Percentiles rank a stretch among this genome's conserved stretches.
phyloP scores from a whole-genome alignment of 2,888 invertebrate species.

The Xestia rhomboidea region DNA sequence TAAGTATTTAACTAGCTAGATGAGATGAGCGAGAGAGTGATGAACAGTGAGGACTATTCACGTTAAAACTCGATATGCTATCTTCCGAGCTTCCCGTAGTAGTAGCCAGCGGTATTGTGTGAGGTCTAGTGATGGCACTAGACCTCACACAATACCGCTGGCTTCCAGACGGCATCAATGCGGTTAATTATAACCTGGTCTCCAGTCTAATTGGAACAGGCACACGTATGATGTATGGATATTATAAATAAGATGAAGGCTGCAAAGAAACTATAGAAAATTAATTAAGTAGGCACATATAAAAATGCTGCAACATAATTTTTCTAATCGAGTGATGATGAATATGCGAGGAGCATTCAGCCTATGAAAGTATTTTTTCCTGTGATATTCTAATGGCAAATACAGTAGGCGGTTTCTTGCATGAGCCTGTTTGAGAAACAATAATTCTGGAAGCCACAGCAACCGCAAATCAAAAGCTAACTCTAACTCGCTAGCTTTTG shows the following conservation, averaged over 20 bases:
- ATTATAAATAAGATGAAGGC: conserved; percentile 8
- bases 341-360: background rate
- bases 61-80: background rate
- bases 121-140: too few relatives aligned
- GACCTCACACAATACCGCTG: conserved; percentile 17
- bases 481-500: too few relatives aligned
- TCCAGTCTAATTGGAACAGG: conserved; percentile 50
- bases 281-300: background rate
- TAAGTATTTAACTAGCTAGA: too few relatives aligned
- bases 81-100: conserved; percentile 18
- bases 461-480: too few relatives aligned
- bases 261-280: background rate
- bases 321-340: too few relatives aligned
- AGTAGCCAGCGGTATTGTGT: too few relatives aligned
- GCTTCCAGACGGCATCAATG: conserved; percentile 51
- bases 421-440: background rate
- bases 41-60: background rate
- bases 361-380: background rate
- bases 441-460: too few relatives aligned
- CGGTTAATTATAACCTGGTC: conserved; percentile 60
- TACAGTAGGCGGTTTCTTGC: background rate
- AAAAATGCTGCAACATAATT: background rate
- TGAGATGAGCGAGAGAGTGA: too few relatives aligned
- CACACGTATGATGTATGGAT: background rate
- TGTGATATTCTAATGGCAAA: background rate